A percentile compares a stretch with the other conserved stretches of the same genome.
phyloP scores from a whole-genome alignment of 2,888 invertebrate species.

The Hemistola chrysoprasaria region DNA sequence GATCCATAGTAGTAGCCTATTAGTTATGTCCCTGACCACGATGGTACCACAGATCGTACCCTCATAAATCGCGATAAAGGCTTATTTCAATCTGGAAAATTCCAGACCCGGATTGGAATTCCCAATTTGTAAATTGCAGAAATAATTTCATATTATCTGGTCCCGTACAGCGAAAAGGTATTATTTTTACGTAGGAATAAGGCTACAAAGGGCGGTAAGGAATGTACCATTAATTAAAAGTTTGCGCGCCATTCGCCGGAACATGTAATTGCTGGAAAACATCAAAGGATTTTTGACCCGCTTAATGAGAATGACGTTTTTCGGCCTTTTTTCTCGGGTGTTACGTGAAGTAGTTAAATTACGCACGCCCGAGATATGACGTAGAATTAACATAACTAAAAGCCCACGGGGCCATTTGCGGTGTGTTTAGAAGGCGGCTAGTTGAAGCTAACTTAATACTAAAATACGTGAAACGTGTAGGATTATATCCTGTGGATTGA shows the following conservation, averaged over 20 bases:
- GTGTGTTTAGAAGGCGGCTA: too few relatives aligned
- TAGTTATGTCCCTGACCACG: constrained; percentile 10
- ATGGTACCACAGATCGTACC: constrained; percentile 14
- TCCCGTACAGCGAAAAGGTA: constrained; percentile 24
- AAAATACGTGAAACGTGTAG: too few relatives aligned
- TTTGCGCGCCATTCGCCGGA: constrained; percentile 17
- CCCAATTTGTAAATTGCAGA: constrained; percentile 24
- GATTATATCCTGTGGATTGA: too few relatives aligned
- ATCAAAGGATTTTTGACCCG: constrained; percentile 24
- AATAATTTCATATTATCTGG: constrained; percentile 28
- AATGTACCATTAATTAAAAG: constrained; percentile 31
- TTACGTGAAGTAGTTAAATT: too few relatives aligned
- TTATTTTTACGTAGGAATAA: constrained; percentile 23
- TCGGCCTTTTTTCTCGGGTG: too few relatives aligned
- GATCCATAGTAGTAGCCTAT: too few relatives aligned
- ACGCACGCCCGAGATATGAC: too few relatives aligned
- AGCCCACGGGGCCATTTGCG: too few relatives aligned
- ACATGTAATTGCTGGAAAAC: constrained; percentile 22
- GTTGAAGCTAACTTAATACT: too few relatives aligned
- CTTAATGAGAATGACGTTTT: constrained; percentile 18
- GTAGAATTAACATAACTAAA: too few relatives aligned
- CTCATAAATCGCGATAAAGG: constrained; percentile 25
- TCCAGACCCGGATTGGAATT: constrained; percentile 18
- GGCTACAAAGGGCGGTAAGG: constrained; percentile 18
- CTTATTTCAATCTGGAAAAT: constrained; percentile 24